These are phyloP conservation scores for Melolontha melolontha DNA, from an alignment of 2,888 invertebrate species.

Conservation along the genomic window DNA sequence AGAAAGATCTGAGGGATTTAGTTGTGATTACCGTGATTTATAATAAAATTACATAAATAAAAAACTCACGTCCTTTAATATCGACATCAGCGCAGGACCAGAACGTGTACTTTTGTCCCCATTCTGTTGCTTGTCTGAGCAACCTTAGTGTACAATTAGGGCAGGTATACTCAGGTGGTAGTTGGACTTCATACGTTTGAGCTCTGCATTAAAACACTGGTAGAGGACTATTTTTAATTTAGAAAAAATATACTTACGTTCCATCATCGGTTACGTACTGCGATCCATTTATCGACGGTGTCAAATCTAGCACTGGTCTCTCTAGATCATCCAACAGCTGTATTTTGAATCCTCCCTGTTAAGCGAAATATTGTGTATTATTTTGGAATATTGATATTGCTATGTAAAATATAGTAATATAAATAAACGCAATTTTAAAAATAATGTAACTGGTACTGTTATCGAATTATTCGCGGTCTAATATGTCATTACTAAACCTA, in stretches of 20 bases:
- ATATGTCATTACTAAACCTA: no score
- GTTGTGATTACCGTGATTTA: no score
- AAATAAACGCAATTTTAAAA: neutral
- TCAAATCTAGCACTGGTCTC: slow-evolving; percentile 85
- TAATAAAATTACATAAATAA: no score
- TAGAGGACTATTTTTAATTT: neutral
- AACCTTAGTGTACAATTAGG: slow-evolving; percentile 90
- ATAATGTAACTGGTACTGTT: no score
- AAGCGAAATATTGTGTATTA: slow-evolving; percentile 52
- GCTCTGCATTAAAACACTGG: slow-evolving; percentile 70
- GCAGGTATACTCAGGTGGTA: slow-evolving; percentile 88
- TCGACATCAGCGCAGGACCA: slow-evolving; percentile 98
- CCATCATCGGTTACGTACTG: slow-evolving; percentile 86
- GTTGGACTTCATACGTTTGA: slow-evolving; percentile 81
- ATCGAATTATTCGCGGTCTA: no score
- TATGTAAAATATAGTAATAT: neutral
- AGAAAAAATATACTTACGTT: slow-evolving; percentile 76
- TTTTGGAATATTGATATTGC: neutral
- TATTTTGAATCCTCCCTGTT: slow-evolving; percentile 91
- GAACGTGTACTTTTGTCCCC: slow-evolving; percentile 86
- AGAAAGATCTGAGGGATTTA: no score
- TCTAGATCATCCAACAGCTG: slow-evolving; percentile 88
- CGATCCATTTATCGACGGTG: slow-evolving; percentile 82
- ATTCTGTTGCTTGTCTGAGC: slow-evolving; percentile 91
- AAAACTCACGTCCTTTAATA: slow-evolving; percentile 73